phyloP scores from a whole-genome alignment of 2,888 invertebrate species.

The Dicyrtomina minuta region DNA sequence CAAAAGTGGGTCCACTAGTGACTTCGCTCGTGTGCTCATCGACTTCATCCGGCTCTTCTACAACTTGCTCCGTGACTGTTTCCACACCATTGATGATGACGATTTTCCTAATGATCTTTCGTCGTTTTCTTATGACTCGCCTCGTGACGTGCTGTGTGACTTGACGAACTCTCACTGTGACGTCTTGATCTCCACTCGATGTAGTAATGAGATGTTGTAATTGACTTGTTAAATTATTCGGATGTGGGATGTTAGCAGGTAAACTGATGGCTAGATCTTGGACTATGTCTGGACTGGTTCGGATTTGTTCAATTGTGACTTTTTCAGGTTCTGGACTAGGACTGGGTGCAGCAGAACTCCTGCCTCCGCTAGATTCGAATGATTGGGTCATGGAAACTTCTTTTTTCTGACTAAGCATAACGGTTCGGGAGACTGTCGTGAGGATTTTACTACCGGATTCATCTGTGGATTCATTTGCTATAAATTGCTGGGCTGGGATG shows the following conservation, averaged over 20 bases:
- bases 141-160: conserved; percentile 79
- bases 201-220: conserved; percentile 30
- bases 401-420: conserved; percentile 49
- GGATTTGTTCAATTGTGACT: too few species aligned
- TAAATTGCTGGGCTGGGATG: conserved; percentile 41
- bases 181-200: conserved; percentile 55
- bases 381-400: conserved; percentile 49
- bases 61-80: conserved; percentile 76
- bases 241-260: conserved; percentile 10
- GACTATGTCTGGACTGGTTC: conserved; percentile 15
- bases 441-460: conserved; percentile 39
- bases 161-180: conserved; percentile 74
- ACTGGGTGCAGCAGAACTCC: background rate
- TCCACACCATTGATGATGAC: conserved; percentile 81
- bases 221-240: conserved; percentile 38
- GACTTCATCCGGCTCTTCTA: conserved; percentile 79
- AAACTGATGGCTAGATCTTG: conserved; percentile 20
- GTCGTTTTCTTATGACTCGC: conserved; percentile 71
- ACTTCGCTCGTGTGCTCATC: conserved; percentile 57
- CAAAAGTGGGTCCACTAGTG: conserved; percentile 48
- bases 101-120: conserved; percentile 73
- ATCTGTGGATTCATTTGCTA: conserved; percentile 27
- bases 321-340: background rate
- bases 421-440: conserved; percentile 45
- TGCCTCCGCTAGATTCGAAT: conserved; percentile 27